These are phyloP conservation scores for Pachliopta kotzebuea DNA, from an alignment of 2,888 invertebrate species.

Conservation along the genomic window DNA sequence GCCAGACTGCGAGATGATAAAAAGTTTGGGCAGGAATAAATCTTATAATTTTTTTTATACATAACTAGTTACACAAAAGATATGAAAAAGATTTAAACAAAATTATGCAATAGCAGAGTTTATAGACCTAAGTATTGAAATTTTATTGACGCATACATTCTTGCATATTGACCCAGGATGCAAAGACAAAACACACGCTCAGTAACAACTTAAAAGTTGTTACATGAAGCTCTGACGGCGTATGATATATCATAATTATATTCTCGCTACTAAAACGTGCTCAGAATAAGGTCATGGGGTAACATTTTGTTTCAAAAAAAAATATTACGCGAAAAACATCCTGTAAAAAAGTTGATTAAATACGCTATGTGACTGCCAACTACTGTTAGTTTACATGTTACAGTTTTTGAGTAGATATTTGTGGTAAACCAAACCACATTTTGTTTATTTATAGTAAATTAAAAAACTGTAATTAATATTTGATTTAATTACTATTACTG, in stretches of 20 bases:
- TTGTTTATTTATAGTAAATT: no score
- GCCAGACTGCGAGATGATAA: no score
- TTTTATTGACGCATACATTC: neutral
- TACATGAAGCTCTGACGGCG: conserved; percentile 7
- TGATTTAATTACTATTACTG: no score
- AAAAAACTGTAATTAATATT: no score
- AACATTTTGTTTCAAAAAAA: neutral
- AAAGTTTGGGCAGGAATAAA: no score
- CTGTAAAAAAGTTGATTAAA: neutral
- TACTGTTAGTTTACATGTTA: neutral
- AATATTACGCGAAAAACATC: neutral
- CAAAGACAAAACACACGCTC: neutral
- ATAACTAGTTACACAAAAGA: no score
- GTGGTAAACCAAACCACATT: neutral
- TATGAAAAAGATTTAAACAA: no score
- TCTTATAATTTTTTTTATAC: no score
- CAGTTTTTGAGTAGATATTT: neutral
- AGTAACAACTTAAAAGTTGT: conserved; percentile 4
- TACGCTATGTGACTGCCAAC: neutral
- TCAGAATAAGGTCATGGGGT: conserved; percentile 6
- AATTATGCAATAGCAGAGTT: no score
- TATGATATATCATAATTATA: conserved; percentile 14
- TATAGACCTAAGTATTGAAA: neutral
- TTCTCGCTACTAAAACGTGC: conserved; percentile 15
- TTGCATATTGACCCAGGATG: neutral